phyloP scores from a whole-genome alignment of 2,888 invertebrate genomes.

The Ypsolopha sequella region DNA sequence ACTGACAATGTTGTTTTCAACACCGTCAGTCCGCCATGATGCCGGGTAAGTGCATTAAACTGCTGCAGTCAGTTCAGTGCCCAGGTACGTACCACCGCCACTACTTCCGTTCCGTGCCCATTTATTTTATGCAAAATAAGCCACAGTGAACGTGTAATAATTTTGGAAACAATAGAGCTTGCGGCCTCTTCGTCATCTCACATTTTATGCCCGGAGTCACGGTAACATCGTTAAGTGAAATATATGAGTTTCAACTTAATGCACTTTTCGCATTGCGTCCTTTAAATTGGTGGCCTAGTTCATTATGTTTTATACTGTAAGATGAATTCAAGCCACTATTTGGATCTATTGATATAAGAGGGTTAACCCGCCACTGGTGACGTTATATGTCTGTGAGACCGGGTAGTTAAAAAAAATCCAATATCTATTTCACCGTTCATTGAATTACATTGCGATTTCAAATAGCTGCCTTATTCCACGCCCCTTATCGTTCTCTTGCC shows the following conservation, averaged over 20 bases:
- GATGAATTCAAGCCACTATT: too few relatives aligned
- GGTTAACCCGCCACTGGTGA: too few relatives aligned
- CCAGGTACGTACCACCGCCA: slow-evolving; percentile 24
- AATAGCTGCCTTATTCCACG: too few relatives aligned
- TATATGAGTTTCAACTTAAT: not conserved
- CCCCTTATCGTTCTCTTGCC: too few relatives aligned
- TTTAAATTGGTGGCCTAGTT: too few relatives aligned
- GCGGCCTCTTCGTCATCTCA: slow-evolving; percentile 20
- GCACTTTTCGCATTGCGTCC: too few relatives aligned
- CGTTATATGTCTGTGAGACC: too few relatives aligned
- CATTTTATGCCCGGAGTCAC: not conserved
- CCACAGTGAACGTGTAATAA: slow-evolving; percentile 34
- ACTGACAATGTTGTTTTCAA: slow-evolving; percentile 26
- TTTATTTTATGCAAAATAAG: slow-evolving; percentile 58
- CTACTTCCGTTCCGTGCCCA: slow-evolving; percentile 15
- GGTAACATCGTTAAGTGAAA: not conserved
- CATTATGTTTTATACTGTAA: too few relatives aligned
- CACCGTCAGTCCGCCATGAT: slow-evolving; percentile 30
- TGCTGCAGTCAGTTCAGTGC: slow-evolving; percentile 17
- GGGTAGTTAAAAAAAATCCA: too few relatives aligned
- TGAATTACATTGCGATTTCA: too few relatives aligned
- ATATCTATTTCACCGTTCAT: too few relatives aligned
- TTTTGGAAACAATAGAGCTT: slow-evolving; percentile 44
- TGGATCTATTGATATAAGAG: too few relatives aligned
- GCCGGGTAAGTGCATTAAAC: slow-evolving; percentile 45